Percentiles rank a stretch among this genome's conserved stretches.
phyloP scores from a whole-genome alignment of 2,797 vertebrate genomes.

The Chelmon rostratus region DNA sequence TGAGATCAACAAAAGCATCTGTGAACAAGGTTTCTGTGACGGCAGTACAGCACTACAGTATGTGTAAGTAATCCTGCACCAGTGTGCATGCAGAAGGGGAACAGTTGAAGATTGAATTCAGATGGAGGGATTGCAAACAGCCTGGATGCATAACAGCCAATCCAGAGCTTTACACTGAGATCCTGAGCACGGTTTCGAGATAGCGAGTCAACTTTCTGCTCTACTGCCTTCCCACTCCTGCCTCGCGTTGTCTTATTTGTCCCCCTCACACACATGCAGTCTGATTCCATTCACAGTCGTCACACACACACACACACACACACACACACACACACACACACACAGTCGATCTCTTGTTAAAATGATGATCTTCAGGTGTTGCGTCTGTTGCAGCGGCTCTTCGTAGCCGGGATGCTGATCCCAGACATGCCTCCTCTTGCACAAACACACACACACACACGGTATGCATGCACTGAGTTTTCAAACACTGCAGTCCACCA shows the following conservation, averaged over 20 bases:
- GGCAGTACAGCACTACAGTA: background rate
- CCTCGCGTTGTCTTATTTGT: constrained; percentile 13
- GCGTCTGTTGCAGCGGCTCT: background rate
- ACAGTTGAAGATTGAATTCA: constrained; percentile 15
- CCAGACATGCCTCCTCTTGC: background rate
- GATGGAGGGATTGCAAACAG: background rate
- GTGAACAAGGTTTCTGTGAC: background rate
- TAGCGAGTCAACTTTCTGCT: background rate
- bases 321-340: background rate
- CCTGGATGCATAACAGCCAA: background rate
- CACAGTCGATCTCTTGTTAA: constrained; percentile 14
- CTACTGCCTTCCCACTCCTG: constrained; percentile 9
- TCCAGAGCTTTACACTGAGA: constrained; percentile 12
- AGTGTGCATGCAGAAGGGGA: background rate
- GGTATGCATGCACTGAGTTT: constrained; percentile 47
- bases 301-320: constrained; percentile 4
- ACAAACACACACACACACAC: background rate
- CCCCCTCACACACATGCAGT: background rate
- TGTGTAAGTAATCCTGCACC: constrained; percentile 15
- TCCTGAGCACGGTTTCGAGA: constrained; percentile 16
- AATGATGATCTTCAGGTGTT: constrained; percentile 12
- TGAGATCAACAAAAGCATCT: background rate
- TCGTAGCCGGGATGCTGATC: background rate
- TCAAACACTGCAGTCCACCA: constrained; percentile 77
- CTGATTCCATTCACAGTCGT: constrained; percentile 6